These are phyloP conservation scores for Tolypeutes matacus DNA, from an alignment of 2,797 vertebrate genomes.

Conservation along the genomic window DNA sequence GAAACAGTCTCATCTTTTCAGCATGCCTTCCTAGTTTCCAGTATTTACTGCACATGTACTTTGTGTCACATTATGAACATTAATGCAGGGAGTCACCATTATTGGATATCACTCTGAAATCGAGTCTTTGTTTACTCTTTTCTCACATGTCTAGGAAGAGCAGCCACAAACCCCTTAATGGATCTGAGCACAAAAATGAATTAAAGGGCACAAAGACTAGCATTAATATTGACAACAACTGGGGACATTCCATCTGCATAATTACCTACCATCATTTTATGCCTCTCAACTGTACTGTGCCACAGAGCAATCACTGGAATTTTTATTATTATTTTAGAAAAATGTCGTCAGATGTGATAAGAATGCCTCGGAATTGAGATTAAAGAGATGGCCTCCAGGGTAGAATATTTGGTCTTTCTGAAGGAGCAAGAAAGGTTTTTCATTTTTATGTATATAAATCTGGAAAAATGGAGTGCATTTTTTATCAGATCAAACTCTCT, in stretches of 20 bases:
- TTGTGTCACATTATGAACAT: not conserved
- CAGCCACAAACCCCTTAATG: slow-evolving; percentile 30
- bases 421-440: slow-evolving; percentile 45
- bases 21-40: not conserved
- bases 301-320: not conserved
- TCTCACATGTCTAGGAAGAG: slow-evolving; percentile 27
- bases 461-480: slow-evolving; percentile 19
- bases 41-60: slow-evolving; percentile 24
- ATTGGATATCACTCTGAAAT: not conserved
- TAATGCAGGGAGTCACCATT: slow-evolving; percentile 22
- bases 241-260: slow-evolving; percentile 33
- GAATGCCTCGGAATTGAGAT: not conserved
- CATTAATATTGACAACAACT: slow-evolving; percentile 49
- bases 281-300: slow-evolving; percentile 33
- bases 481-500: not conserved
- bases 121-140: not conserved
- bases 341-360: not conserved
- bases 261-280: slow-evolving; percentile 41
- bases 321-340: slow-evolving; percentile 40
- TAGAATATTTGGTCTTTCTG: not conserved
- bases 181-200: slow-evolving; percentile 6
- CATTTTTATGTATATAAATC: not conserved
- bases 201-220: not conserved
- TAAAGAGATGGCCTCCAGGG: not conserved
- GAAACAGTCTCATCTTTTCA: not conserved